Base-by-base conservation (phyloP, 2,888 invertebrate species). In the Anodontia alba region DNA sequence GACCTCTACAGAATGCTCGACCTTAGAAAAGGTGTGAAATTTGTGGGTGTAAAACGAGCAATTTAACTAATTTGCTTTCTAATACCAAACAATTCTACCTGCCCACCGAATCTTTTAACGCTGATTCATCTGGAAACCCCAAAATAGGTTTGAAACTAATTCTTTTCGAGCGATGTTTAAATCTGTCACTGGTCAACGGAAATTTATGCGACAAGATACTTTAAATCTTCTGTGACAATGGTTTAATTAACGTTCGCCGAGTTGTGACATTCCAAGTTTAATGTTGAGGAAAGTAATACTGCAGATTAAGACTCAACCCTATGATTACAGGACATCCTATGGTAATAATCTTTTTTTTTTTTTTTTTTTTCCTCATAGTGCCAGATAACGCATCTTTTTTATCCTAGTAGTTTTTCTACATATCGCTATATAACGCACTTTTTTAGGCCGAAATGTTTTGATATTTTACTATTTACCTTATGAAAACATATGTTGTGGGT, bases 61-160 rank as follows among this genome's bases (percentile, higher is more conserved):
- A 54, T 54, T 54, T 54, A 54, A 54, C 23, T 29, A 54, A 54
- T 54, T 54, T 54, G 26, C 54, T 54, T 54, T 54, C n/a, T 54
- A 26, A 26, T 26, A 54, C 7, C 54, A 26, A 54, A 54, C 29
- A 54, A 3, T 3, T 5, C 26, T 54, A 54, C 29, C 20, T 54
- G 12, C 29, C 20, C 54, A 26, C 23, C 1, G 29, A 23, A n/a
- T 12, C 23, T 29, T 54, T 26, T 26, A 10, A 23, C 10, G 29
- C 54, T 54, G 54, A 54, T 26, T 54, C 26, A 54, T 29, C 3
- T 26, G 10, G 54, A 26, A 26, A 54, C 54, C 29, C 26, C 54
- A 54, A 54, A 49, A 29, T 26, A 26, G 20, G 29, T 54, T 26
- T 29, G 7, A 10, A 29, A 26, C 26, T 10, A 12, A 29, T 23